A percentile compares a stretch with the other conserved stretches of the same genome.
phyloP scores from a whole-genome alignment of 2,113 vertebrate species.

The Callorhinus ursinus region DNA sequence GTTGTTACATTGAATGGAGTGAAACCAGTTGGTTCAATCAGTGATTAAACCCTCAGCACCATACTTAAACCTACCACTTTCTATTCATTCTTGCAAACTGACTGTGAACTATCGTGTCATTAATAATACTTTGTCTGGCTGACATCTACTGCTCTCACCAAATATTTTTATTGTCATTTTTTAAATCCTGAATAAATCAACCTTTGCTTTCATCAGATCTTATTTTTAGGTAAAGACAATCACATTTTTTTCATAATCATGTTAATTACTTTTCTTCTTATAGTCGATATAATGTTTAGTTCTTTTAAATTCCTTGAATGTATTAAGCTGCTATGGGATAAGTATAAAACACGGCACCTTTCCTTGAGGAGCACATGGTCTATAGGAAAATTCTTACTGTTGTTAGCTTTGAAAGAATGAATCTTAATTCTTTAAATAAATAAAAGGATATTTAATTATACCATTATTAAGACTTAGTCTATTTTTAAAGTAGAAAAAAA shows the following conservation, averaged over 20 bases:
- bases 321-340: neutral
- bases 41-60: neutral
- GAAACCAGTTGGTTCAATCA: neutral
- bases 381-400: neutral
- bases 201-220: neutral
- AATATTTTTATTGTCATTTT: constrained; percentile 39
- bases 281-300: neutral
- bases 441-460: neutral
- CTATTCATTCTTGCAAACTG: neutral
- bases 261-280: neutral
- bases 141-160: neutral
- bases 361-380: neutral
- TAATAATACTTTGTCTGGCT: neutral
- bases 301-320: constrained; percentile 21
- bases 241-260: neutral
- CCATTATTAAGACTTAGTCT: neutral
- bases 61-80: neutral
- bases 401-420: neutral
- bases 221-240: constrained; percentile 26
- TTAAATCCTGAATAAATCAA: constrained; percentile 46
- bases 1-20: neutral
- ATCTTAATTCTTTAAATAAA: constrained; percentile 45
- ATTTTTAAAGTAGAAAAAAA: constrained; percentile 28
- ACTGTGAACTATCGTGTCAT: neutral
- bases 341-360: neutral